Evolutionary conservation across 2,113 vertebrate genomes (phyloP), one percentile per base, ranked within the genome.

Genomic region (Struthidea cinerea): DNA sequence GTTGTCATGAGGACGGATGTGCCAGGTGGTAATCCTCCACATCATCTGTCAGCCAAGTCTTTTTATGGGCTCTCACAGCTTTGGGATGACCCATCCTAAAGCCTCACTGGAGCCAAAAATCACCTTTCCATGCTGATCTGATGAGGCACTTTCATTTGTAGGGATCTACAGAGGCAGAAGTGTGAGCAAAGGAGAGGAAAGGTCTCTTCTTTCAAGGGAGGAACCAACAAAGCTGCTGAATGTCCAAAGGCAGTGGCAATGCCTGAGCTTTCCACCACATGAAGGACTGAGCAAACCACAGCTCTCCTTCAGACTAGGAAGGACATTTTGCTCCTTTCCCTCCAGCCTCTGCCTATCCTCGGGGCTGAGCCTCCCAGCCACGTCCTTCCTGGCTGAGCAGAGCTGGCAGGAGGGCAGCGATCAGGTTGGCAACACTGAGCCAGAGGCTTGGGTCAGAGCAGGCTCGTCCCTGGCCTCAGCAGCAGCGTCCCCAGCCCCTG

Each of bases 401-500:
- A 73, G 73, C 26, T 10, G 3, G 56, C 30, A 24, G 59, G 61
- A 83, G 59, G 74, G 65, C 56, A 92, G 57, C 0, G 3, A n/a
- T 79, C 70, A 79, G 71, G 63, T 88, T 10, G 27, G 91, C 92
- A 94, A 80, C 84, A 90, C 77, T 52, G 59, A 91, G 57, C 69
- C 49, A 69, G 86, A 92, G 80, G 56, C 87, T 61, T 83, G 70
- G 75, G 87, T 69, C 5, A 5, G 79, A 93, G 93, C 91, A 76
- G 87, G 89, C 91, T 91, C 21, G 6, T 73, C 92, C 85, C 46
- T 16, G 30, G 83, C 83, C 80, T 91, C 7, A 3, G 63, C 61
- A 87, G 84, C 64, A 86, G 77, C 1, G 0, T 61, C 70, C 74
- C 80, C 89, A 82, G 70, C 20, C 70, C 37, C 60, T 87, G 90